phyloP scores from a whole-genome alignment of 2,888 invertebrate genomes.

The Melanostoma mellinum region DNA sequence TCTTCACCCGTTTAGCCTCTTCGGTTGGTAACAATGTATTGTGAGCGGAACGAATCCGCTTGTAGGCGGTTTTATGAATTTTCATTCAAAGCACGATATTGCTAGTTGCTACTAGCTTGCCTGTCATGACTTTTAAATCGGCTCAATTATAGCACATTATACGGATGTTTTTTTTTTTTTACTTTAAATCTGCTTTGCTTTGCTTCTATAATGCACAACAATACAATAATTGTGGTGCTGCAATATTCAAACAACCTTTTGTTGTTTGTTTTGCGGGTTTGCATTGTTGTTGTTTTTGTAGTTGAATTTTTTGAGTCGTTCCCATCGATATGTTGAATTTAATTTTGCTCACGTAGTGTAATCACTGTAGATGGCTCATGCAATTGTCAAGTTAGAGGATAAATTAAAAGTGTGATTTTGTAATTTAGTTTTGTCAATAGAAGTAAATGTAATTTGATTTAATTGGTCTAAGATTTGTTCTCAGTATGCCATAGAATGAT shows the following conservation, averaged over 20 bases:
- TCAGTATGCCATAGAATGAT: no score
- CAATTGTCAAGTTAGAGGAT: constrained; percentile 39
- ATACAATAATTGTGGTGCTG: constrained; percentile 25
- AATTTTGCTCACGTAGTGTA: constrained; percentile 41
- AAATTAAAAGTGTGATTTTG: constrained; percentile 3
- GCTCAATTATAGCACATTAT: constrained; percentile 60
- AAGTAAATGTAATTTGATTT: no score
- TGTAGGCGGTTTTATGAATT: constrained; percentile 51
- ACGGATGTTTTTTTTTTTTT: constrained; percentile 7
- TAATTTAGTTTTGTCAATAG: no score
- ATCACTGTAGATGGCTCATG: constrained; percentile 15
- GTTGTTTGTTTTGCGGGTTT: constrained; percentile 10
- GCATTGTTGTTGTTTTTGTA: constrained; percentile 12
- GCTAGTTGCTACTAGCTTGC: constrained; percentile 26
- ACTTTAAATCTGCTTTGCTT: not conserved
- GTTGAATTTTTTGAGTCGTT: constrained; percentile 1
- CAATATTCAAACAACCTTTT: constrained; percentile 51
- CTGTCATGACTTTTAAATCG: constrained; percentile 56
- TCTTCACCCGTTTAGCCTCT: not conserved
- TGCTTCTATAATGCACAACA: constrained; percentile 37
- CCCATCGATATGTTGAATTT: constrained; percentile 14
- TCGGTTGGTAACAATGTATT: constrained; percentile 34
- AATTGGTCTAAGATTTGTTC: no score
- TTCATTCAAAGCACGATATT: constrained; percentile 38
- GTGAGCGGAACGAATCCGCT: constrained; percentile 35